Evolutionary conservation across 2,797 vertebrate species (phyloP).

Genomic region (Hybognathus amarus): DNA sequence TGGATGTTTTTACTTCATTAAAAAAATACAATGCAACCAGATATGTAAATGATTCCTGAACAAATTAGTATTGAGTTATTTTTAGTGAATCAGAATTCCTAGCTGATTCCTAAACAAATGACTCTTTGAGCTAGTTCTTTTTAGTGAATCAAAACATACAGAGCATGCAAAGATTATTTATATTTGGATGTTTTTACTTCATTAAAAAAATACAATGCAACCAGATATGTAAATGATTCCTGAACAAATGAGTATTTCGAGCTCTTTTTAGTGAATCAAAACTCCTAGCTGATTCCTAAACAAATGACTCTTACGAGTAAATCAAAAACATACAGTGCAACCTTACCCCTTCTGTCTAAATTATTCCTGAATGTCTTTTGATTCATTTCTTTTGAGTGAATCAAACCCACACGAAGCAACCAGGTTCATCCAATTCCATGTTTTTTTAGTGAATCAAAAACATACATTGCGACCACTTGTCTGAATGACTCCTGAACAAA

Average conservation of each 20-base stretch:
- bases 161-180: too few relatives aligned
- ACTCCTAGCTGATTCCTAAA: not conserved
- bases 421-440: not conserved
- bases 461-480: not conserved
- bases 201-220: not conserved
- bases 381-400: not conserved
- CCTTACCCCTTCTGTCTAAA: not conserved
- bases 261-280: not conserved
- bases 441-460: not conserved
- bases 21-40: not conserved
- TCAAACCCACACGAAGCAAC: not conserved
- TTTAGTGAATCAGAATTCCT: not conserved
- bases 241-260: too few relatives aligned
- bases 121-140: too few relatives aligned
- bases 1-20: not conserved
- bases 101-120: not conserved
- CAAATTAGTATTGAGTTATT: too few relatives aligned
- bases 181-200: not conserved
- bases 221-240: not conserved
- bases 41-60: not conserved
- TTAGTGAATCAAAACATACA: not conserved
- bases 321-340: not conserved
- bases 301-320: not conserved
- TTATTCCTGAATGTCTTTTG: not conserved
- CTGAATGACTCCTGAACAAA: not conserved